Evolutionary conservation across 2,888 invertebrate genomes (phyloP), one percentile per base, ranked within the genome.

Genomic region (Ischnura elegans): DNA sequence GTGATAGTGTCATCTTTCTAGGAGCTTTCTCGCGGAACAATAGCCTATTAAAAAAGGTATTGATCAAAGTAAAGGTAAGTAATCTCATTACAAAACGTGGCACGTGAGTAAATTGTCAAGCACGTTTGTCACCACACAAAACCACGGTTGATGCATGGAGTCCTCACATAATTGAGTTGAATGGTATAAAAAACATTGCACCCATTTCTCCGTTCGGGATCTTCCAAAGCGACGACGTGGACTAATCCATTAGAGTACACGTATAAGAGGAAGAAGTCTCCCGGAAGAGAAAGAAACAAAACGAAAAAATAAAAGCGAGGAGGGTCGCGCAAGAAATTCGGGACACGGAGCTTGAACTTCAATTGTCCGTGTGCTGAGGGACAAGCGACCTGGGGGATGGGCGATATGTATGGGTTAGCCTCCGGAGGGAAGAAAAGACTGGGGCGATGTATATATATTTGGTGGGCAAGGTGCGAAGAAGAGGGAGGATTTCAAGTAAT

Each of bases 321-420:
- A n/a, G n/a, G 51, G 13, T 10, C 8, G 51, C 13, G 19, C 25
- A 86, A 2, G 46, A 85, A 85, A 43, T 16, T 43, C 8, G 45
- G n/a, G 46, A 8, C 45, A n/a, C 86, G 86, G 86, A 86, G 45
- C 16, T 45, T 86, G 86, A 45, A 86, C 86, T 86, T 86, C 86
- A 46, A 86, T 86, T 46, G 25, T 43, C 86, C 86, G 45, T 16
- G 51, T 19, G 45, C 2, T 25, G 43, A 46, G 43, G 86, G 42
- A n/a, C 19, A 43, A 85, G 85, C 36, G 29, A 10, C 19, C 3
- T 42, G 42, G 86, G 86, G 21, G 36, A 36, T 10, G 76, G 76
- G 4, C 25, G 61, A n/a, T 21, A 3, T 61, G 16, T 21, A 0
- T 6, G 3, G 61, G n/a, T 16, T 16, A n/a, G n/a, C n/a, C n/a